Percentiles rank a stretch among this genome's conserved stretches.
Conservation (phyloP, 1,140 invertebrate species). For the Adoxophyes honmai region DNA sequence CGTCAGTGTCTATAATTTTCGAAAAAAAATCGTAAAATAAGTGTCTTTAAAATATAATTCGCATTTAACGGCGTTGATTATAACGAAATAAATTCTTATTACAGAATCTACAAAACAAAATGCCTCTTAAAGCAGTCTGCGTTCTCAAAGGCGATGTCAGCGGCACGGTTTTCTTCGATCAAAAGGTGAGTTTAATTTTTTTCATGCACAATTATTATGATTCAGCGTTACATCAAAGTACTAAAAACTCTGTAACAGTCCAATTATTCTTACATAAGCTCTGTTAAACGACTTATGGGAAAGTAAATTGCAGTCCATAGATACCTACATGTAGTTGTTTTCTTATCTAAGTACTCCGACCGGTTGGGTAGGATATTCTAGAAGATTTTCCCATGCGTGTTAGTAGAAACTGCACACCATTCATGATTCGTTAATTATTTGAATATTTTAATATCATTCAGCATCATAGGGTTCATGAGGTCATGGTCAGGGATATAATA, state of each 20-base stretch:
- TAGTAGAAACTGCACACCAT: too few relatives aligned
- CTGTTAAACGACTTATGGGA: too few relatives aligned
- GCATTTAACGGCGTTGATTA: neutral
- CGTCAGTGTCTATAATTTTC: neutral
- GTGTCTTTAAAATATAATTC: neutral
- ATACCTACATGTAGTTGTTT: neutral
- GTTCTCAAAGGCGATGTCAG: constrained; percentile 90
- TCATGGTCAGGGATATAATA: too few relatives aligned
- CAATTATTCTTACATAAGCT: too few relatives aligned
- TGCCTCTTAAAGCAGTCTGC: constrained; percentile 88
- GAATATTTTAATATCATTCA: too few relatives aligned
- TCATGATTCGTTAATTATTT: too few relatives aligned
- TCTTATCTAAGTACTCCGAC: constrained; percentile 11
- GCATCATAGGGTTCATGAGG: too few relatives aligned
- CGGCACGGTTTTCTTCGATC: constrained; percentile 88
- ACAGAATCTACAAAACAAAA: constrained; percentile 35
- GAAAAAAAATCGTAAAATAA: neutral
- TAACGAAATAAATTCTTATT: neutral
- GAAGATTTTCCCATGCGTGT: constrained; percentile 10
- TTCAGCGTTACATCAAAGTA: neutral
- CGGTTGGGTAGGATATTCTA: constrained; percentile 1
- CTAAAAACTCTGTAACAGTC: too few relatives aligned
- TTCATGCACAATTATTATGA: constrained; percentile 11
- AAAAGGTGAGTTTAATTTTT: constrained; percentile 82
- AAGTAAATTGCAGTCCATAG: too few relatives aligned